phyloP scores from a whole-genome alignment of 2,888 invertebrate species.

The Villa cingulata region DNA sequence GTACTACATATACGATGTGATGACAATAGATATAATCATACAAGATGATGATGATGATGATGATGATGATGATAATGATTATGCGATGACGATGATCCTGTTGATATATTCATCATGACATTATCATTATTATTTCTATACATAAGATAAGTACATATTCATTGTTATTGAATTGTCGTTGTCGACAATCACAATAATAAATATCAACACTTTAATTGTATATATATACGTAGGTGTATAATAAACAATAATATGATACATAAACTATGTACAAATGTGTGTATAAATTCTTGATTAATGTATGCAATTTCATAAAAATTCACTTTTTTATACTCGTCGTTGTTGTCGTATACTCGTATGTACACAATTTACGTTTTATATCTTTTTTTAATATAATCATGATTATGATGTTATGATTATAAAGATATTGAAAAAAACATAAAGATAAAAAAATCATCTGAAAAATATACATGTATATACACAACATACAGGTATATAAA shows the following conservation, averaged over 20 bases:
- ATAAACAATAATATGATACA: background rate
- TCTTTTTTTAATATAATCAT: background rate
- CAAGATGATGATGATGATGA: background rate
- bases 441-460: too few relatives aligned
- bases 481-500: too few relatives aligned
- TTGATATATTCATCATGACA: background rate
- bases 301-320: background rate
- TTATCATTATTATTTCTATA: background rate
- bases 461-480: too few relatives aligned
- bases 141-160: too few relatives aligned
- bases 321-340: background rate
- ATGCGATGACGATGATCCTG: background rate
- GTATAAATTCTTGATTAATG: background rate
- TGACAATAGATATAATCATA: too few relatives aligned
- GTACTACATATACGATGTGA: too few relatives aligned
- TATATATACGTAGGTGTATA: background rate
- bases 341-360: background rate
- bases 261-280: too few relatives aligned
- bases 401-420: too few relatives aligned
- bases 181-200: background rate
- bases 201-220: too few relatives aligned
- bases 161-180: too few relatives aligned
- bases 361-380: too few relatives aligned
- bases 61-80: background rate
- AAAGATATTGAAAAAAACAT: too few relatives aligned